phyloP scores from a whole-genome alignment of 2,888 invertebrate species.

The Pantelozetes paolii region DNA sequence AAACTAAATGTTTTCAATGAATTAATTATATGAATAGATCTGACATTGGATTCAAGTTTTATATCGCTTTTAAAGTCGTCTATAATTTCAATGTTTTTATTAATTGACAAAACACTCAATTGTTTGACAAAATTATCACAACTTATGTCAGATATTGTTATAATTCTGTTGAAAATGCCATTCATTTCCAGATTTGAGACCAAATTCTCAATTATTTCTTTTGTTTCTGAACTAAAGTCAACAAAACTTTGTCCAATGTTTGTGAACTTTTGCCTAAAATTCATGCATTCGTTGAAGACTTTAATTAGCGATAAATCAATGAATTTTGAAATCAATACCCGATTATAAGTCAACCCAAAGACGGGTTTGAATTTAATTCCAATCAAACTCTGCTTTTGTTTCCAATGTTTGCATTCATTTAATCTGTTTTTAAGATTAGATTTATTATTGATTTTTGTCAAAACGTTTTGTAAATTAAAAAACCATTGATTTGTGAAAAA shows the following conservation, averaged over 20 bases:
- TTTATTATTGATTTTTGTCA: not conserved
- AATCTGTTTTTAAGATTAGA: not conserved
- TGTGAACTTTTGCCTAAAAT: not conserved
- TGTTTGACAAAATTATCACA: slow-evolving; percentile 7
- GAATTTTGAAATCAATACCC: slow-evolving; percentile 3
- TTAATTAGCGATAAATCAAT: slow-evolving; percentile 25
- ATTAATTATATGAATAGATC: not conserved
- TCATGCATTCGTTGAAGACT: not conserved
- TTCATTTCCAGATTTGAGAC: not conserved
- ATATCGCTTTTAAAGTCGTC: not conserved
- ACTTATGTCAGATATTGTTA: not conserved
- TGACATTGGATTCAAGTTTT: not conserved
- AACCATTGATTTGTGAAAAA: not conserved
- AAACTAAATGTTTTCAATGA: slow-evolving; percentile 5
- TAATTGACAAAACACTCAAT: not conserved
- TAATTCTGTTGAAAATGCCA: not conserved
- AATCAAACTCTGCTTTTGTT: not conserved
- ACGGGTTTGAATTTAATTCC: not conserved
- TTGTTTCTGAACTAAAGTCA: not conserved
- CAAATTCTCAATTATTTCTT: not conserved
- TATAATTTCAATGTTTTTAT: not conserved
- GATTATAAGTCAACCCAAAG: slow-evolving; percentile 6
- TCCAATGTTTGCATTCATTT: slow-evolving; percentile 23
- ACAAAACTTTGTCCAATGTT: not conserved
- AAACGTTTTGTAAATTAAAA: not conserved